phyloP scores from a whole-genome alignment of 2,797 vertebrate genomes.

The Notamacropus eugenii region DNA sequence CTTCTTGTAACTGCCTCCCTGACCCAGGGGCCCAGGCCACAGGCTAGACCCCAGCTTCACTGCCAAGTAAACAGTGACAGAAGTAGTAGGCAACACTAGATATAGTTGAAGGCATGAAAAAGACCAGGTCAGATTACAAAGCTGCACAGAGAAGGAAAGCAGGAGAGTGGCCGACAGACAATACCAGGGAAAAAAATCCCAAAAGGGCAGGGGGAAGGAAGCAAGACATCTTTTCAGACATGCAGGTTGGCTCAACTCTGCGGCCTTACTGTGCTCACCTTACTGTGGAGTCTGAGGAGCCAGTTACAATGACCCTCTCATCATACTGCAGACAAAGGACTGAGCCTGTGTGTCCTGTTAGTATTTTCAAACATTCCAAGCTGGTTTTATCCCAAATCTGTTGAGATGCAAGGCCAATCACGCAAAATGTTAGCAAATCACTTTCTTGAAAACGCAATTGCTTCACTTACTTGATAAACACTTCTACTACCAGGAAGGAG shows the following conservation, averaged over 20 bases:
- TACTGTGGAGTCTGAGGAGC: conserved; percentile 98
- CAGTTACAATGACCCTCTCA: conserved; percentile 98
- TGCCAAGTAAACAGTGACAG: not conserved
- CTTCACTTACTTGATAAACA: not conserved
- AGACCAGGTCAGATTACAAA: not conserved
- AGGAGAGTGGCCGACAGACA: not conserved
- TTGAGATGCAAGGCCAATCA: conserved; percentile 52
- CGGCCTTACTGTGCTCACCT: conserved; percentile 85
- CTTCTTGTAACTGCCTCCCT: not conserved
- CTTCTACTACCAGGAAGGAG: not conserved
- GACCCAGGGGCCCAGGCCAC: not conserved
- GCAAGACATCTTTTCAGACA: not conserved
- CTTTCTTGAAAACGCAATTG: not conserved
- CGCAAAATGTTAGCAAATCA: conserved; percentile 19
- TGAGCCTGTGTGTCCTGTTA: conserved; percentile 98
- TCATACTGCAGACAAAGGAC: conserved; percentile 99
- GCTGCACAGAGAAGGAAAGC: not conserved
- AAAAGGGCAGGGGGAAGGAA: not conserved
- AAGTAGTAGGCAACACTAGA: not conserved
- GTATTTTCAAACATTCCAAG: conserved; percentile 97
- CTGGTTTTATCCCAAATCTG: conserved; percentile 99
- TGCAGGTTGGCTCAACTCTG: not conserved
- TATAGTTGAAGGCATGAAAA: not conserved
- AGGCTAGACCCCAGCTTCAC: not conserved
- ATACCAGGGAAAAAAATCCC: not conserved